Conservation (phyloP, 2,113 vertebrate genomes). For the Semicossyphus pulcher region DNA sequence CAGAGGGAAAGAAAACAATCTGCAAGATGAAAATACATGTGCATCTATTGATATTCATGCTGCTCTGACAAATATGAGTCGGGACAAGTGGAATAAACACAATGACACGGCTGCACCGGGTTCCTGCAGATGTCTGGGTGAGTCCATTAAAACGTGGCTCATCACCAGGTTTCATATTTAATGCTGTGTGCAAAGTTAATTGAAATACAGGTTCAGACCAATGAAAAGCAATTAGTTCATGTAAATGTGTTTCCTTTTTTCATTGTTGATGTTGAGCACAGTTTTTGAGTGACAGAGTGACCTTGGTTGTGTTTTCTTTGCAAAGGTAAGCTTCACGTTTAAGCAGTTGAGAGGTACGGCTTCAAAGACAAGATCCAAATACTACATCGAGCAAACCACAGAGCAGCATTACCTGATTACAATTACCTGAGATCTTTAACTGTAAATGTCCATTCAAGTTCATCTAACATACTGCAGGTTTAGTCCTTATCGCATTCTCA, state of each 20-base stretch:
- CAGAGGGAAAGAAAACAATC: slow-evolving; percentile 24
- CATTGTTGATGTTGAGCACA: background rate
- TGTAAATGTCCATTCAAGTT: too few species aligned
- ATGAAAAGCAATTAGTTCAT: background rate
- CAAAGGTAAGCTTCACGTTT: background rate
- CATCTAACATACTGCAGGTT: too few species aligned
- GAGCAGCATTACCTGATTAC: too few species aligned
- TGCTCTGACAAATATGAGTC: background rate
- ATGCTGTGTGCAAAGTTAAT: background rate
- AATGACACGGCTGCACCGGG: background rate
- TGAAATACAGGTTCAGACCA: background rate
- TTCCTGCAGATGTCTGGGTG: too few species aligned
- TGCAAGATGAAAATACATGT: slow-evolving; percentile 17
- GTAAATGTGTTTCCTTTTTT: background rate
- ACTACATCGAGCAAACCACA: too few species aligned
- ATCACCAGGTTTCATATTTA: background rate
- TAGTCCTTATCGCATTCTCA: too few species aligned
- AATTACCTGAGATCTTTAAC: too few species aligned
- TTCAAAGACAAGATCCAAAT: slow-evolving; percentile 15
- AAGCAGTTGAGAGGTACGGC: background rate
- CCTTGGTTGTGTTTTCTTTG: background rate
- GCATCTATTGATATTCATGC: slow-evolving; percentile 31
- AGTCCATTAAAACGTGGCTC: slow-evolving; percentile 10
- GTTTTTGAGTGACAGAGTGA: background rate
- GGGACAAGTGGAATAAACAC: background rate